Evolutionary conservation across 1,140 invertebrate genomes (phyloP).

Genomic region (Aphis gossypii): DNA sequence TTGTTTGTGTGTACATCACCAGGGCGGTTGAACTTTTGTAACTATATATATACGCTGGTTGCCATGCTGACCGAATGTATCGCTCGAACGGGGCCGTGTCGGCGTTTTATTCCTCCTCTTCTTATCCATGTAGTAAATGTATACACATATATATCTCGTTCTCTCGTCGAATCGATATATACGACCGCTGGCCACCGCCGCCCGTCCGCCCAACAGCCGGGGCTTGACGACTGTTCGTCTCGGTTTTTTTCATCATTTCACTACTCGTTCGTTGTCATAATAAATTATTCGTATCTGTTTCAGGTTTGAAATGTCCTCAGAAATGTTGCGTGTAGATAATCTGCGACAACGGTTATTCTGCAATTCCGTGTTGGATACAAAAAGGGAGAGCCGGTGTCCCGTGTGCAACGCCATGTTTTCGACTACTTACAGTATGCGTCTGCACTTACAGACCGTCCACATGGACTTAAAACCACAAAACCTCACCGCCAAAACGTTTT

Average conservation of each 20-base stretch:
- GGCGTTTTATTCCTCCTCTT: background rate
- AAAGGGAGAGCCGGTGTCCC: slow-evolving; percentile 45
- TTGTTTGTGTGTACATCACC: slow-evolving; percentile 3
- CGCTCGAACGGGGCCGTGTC: background rate
- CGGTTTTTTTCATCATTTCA: background rate
- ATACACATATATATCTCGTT: background rate
- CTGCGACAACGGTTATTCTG: slow-evolving; percentile 49
- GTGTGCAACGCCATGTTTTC: slow-evolving; percentile 51
- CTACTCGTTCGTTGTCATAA: background rate
- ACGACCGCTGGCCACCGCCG: background rate
- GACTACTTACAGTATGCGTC: slow-evolving; percentile 47
- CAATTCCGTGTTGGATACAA: slow-evolving; percentile 43
- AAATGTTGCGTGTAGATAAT: slow-evolving; percentile 55
- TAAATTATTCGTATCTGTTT: slow-evolving; percentile 13
- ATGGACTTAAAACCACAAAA: slow-evolving; percentile 49
- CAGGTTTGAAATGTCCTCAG: slow-evolving; percentile 53
- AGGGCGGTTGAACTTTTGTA: slow-evolving; percentile 57
- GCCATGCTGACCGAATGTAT: slow-evolving; percentile 51
- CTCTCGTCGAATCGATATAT: background rate
- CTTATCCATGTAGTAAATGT: background rate
- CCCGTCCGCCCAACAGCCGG: background rate
- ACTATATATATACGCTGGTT: slow-evolving; percentile 40
- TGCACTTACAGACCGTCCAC: slow-evolving; percentile 50
- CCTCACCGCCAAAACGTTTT: slow-evolving; percentile 26
- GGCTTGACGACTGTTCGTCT: background rate